phyloP scores from a whole-genome alignment of 2,888 invertebrate species.

The Tetramorium bicarinatum region DNA sequence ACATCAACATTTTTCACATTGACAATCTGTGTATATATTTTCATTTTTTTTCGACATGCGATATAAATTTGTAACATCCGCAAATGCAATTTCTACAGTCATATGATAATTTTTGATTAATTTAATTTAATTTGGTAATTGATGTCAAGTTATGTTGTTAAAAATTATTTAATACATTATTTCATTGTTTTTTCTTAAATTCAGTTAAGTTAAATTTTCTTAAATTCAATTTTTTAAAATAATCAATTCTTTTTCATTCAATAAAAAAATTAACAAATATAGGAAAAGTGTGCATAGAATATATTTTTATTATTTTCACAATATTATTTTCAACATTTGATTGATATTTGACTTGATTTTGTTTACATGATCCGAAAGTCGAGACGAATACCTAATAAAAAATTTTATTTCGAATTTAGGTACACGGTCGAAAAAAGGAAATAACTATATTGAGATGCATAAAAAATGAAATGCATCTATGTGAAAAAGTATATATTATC shows the following conservation, averaged over 20 bases:
- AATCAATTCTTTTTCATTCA: not conserved
- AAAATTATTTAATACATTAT: not conserved
- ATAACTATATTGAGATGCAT: not conserved
- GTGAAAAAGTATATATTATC: not conserved
- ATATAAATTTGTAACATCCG: conserved; percentile 5
- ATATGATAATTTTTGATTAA: not conserved
- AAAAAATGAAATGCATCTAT: not conserved
- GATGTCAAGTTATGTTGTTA: not conserved
- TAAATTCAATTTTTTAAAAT: not conserved
- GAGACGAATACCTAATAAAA: not conserved
- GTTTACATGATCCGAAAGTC: not conserved
- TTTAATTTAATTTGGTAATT: not conserved
- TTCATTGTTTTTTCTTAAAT: not conserved
- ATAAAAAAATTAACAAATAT: not conserved
- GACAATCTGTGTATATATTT: conserved; percentile 12
- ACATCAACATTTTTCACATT: not conserved
- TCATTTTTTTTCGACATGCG: not conserved
- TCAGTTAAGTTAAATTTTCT: not conserved
- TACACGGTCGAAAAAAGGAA: not conserved
- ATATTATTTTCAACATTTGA: not conserved
- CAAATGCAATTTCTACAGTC: not conserved
- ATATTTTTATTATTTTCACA: too few species aligned
- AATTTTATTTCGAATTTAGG: conserved; percentile 16
- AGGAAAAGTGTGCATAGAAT: not conserved
- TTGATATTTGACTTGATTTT: not conserved